A percentile compares a stretch with the other conserved stretches of the same genome.
Conservation (phyloP, 1,140 invertebrate genomes). For the Brevipalpus yothersi region DNA sequence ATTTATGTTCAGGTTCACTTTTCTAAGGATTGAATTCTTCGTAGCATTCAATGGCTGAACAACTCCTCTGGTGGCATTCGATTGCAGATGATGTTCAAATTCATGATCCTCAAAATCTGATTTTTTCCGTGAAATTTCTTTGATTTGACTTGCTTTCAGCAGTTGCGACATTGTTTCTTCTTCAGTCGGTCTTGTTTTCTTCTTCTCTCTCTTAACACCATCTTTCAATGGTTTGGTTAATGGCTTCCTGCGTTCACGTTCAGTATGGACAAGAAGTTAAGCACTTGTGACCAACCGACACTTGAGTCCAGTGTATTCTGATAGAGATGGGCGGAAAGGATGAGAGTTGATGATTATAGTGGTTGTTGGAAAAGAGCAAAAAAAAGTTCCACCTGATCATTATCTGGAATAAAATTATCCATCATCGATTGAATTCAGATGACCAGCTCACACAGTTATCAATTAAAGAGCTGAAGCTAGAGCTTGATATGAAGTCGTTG, state of each 20-base stretch:
- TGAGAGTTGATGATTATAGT: too few relatives aligned
- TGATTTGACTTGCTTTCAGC: not conserved
- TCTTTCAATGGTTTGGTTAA: not conserved
- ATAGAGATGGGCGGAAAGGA: too few relatives aligned
- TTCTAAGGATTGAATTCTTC: not conserved
- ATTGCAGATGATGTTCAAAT: conserved; percentile 41
- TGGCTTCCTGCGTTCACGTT: not conserved
- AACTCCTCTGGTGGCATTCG: conserved; percentile 64
- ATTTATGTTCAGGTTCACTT: not conserved
- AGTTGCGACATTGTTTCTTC: too few relatives aligned
- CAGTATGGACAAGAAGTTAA: not conserved
- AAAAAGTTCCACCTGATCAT: too few relatives aligned
- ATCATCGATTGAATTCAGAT: too few relatives aligned
- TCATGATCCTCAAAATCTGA: conserved; percentile 40
- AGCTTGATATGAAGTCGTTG: too few relatives aligned
- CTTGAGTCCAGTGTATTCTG: too few relatives aligned
- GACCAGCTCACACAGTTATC: too few relatives aligned
- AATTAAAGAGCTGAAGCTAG: too few relatives aligned
- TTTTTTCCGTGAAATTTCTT: conserved; percentile 36
- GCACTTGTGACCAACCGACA: not conserved
- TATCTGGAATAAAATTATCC: too few relatives aligned
- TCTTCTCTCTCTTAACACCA: not conserved
- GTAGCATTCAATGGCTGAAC: conserved; percentile 60
- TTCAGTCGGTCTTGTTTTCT: not conserved
- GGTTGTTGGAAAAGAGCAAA: too few relatives aligned